Evolutionary conservation across 2,888 invertebrate genomes (phyloP), one percentile per base, ranked within the genome.

Genomic region (Xylota segnis): DNA sequence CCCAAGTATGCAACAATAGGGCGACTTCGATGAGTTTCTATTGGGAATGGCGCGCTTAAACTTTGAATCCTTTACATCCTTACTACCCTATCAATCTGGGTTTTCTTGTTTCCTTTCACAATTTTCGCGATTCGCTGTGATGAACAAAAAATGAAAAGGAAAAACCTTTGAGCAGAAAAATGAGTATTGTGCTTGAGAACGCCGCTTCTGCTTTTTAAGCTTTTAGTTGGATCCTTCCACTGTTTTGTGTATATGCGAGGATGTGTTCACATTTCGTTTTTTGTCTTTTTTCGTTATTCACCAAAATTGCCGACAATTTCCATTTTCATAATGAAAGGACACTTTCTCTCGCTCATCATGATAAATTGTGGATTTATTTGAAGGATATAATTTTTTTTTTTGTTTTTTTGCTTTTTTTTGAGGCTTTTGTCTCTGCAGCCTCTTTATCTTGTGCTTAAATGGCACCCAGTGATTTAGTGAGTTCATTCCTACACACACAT

Each of bases 291-390:
- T 61, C 37, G 43, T 7, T 27, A 5, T 63, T 32, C 23, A 34
- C 43, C 23, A 37, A 74, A 68, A 56, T 74, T 81, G 45, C 18
- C 66, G 29, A 56, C 72, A 68, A 74, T 78, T 78, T 71, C 45
- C 59, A 72, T 59, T 71, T 70, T 54, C 45, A 66, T 56, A 68
- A 63, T 63, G 66, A 78, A 74, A 63, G 68, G 68, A 70, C 78
- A 68, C 61, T 78, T 59, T 74, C 71, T 50, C 59, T 40, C 66
- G 34, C 45, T 63, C 68, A 75, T 74, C 68, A 74, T 68, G 74
- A 83, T 83, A 83, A 83, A 83, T 78, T 83, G 78, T 74, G 56
- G 63, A 78, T 78, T 78, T 68, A 63, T 74, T 78, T 78, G 66
- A 83, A 63, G 68, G 78, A 77, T 68, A 45, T 18, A 43, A 34